Base-by-base conservation (phyloP, 2,888 invertebrate species). In the Eupithecia tripunctaria region DNA sequence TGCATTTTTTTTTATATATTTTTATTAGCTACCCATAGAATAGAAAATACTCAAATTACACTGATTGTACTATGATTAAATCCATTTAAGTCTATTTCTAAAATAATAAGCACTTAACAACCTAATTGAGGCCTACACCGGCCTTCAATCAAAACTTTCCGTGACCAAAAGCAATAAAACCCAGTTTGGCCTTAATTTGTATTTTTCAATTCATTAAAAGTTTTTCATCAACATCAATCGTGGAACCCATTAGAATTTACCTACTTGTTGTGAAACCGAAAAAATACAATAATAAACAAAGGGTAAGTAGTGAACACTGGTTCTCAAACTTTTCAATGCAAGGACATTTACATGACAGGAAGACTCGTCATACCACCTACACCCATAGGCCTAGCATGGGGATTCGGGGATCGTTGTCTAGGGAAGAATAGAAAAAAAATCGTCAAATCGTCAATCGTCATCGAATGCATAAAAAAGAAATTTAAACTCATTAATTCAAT, bases 161-260 rank as follows among this genome's bases (percentile, higher is more conserved):
- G 70, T 70, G 70, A 66, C 65, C 36, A 63, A 59, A 21, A 25
- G 56, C 56, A 68, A 68, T 71, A 63, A 74, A 36, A 41, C 68
- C 62, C 21, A 56, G 43, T 59, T 32, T 47, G 71, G 64, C 69
- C 69, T 67, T 51, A 67, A 38, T 74, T 72, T 63, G 25, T 67
- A 25, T 64, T 68, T 72, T 75, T 69, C 62, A 67, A 71, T 74
- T 71, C 63, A 69, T 71, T 71, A 75, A 70, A 66, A 59, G 38
- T 69, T 67, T 70, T 70, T 25, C 56, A 68, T 67, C 66, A 60
- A 72, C 67, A 67, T 75, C 71, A 72, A 75, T 72, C 71, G n/a
- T 64, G 29, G 21, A 29, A 56, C 70, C 69, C 72, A 75, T 64
- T 72, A 70, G 43, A 68, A 74, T 68, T 71, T 56, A 71, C 65